phyloP scores from a whole-genome alignment of 1,140 invertebrate species.

The Bombus consobrinus region DNA sequence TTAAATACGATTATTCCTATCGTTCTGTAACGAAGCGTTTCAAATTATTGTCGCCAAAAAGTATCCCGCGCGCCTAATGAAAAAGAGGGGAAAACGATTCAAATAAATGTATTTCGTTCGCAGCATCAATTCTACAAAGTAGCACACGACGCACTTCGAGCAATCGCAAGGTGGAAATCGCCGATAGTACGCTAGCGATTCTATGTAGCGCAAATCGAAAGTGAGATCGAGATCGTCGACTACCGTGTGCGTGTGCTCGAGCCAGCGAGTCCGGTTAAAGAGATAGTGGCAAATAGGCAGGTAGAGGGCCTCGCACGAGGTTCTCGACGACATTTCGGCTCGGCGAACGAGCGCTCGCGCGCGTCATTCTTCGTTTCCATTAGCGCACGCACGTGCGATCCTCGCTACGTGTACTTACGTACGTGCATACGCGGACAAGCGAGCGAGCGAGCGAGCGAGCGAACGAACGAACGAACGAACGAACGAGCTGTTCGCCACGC shows the following conservation, averaged over 20 bases:
- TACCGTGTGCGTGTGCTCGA: not conserved
- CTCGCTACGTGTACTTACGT: not conserved
- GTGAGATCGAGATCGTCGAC: slow-evolving; percentile 58
- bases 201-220: slow-evolving; percentile 53
- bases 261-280: slow-evolving; percentile 25
- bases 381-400: slow-evolving; percentile 16
- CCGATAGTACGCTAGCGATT: not conserved
- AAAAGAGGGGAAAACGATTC: not conserved
- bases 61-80: too few relatives aligned
- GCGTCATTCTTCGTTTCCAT: not conserved
- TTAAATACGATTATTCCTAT: not conserved
- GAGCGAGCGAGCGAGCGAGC: slow-evolving; percentile 17
- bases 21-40: too few relatives aligned
- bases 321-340: slow-evolving; percentile 29
- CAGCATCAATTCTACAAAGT: slow-evolving; percentile 12
- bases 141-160: slow-evolving; percentile 25
- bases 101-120: not conserved
- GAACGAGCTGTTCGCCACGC: slow-evolving; percentile 61
- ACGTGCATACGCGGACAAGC: slow-evolving; percentile 39
- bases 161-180: slow-evolving; percentile 32
- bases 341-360: not conserved
- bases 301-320: slow-evolving; percentile 9
- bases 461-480: slow-evolving; percentile 37
- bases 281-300: slow-evolving; percentile 34
- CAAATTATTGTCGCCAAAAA: too few relatives aligned